Evolutionary conservation across 2,888 invertebrate genomes (phyloP).

Genomic region (Eurois occulta): DNA sequence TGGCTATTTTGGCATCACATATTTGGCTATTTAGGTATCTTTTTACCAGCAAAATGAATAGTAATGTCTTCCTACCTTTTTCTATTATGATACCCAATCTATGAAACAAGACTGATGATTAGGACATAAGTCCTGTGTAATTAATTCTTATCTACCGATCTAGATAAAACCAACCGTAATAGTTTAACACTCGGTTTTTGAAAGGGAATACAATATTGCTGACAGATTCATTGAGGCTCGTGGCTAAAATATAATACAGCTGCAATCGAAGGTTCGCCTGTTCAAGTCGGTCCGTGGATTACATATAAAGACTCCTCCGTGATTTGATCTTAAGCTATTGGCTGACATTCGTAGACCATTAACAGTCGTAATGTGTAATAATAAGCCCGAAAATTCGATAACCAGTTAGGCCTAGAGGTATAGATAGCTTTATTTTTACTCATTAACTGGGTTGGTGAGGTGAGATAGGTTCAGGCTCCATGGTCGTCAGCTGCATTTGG

Average conservation of each 20-base stretch:
- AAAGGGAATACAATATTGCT: background rate
- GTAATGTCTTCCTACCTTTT: background rate
- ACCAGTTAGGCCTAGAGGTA: background rate
- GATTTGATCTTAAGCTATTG: background rate
- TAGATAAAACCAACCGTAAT: conserved; percentile 21
- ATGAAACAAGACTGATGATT: background rate
- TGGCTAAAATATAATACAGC: background rate
- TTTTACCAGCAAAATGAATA: too few relatives aligned
- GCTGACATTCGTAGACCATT: background rate
- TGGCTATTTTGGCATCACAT: background rate
- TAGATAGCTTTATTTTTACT: background rate
- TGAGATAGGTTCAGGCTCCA: background rate
- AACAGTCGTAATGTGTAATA: background rate
- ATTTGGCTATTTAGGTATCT: too few relatives aligned
- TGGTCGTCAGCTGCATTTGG: background rate
- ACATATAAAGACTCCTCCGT: background rate
- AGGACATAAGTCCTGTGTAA: background rate
- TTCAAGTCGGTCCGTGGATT: background rate
- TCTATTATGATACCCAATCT: background rate
- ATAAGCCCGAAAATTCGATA: background rate
- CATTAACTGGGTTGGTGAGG: background rate
- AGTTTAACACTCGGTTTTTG: background rate
- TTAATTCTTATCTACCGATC: background rate
- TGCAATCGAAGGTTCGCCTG: background rate
- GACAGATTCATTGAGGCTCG: background rate